phyloP scores from a whole-genome alignment of 1,140 invertebrate genomes.

The Gryon sp. region DNA sequence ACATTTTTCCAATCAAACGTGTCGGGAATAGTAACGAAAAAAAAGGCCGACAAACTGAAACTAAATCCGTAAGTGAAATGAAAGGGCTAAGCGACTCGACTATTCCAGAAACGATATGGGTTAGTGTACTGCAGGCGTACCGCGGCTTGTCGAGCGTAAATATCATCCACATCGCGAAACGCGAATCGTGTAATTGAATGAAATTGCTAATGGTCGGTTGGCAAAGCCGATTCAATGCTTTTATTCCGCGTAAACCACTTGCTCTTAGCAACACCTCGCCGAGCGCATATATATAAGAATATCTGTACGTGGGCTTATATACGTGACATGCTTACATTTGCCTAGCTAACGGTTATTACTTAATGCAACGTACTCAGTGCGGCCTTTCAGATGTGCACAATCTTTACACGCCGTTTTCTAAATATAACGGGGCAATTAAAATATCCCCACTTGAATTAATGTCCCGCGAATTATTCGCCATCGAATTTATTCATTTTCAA shows the following conservation, averaged over 20 bases:
- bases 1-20: constrained; percentile 42
- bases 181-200: constrained; percentile 70
- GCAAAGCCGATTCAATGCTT: constrained; percentile 65
- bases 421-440: constrained; percentile 54
- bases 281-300: constrained; percentile 51
- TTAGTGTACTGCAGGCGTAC: constrained; percentile 61
- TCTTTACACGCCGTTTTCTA: constrained; percentile 40
- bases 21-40: constrained; percentile 30
- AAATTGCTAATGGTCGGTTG: constrained; percentile 70
- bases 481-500: constrained; percentile 34
- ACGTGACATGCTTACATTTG: constrained; percentile 61
- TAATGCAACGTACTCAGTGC: constrained; percentile 54
- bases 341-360: constrained; percentile 64
- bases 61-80: constrained; percentile 16
- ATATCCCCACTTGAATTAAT: constrained; percentile 35
- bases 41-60: not conserved
- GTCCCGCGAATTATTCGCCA: constrained; percentile 12
- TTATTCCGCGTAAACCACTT: constrained; percentile 65
- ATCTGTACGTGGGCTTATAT: constrained; percentile 55
- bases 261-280: constrained; percentile 61
- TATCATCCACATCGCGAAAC: constrained; percentile 70
- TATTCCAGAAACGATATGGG: constrained; percentile 46
- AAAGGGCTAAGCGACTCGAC: not conserved
- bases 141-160: constrained; percentile 68
- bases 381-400: constrained; percentile 53